phyloP scores from a whole-genome alignment of 2,113 vertebrate species.

The Falcunculus frontatus region DNA sequence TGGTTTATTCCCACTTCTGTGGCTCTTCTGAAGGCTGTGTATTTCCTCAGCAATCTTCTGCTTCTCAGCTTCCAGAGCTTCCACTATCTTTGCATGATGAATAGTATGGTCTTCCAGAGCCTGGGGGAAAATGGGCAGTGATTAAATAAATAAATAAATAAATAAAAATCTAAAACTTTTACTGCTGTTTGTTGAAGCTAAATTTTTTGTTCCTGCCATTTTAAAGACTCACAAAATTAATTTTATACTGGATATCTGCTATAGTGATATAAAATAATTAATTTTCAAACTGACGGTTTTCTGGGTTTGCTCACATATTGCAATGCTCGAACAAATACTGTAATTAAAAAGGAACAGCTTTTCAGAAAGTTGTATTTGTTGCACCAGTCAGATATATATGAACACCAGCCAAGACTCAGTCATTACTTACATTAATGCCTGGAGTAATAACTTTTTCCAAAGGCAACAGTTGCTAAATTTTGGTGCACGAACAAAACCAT shows the following conservation, averaged over 20 bases:
- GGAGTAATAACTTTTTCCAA: background rate
- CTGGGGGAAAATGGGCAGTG: slow-evolving; percentile 20
- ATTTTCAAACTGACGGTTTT: background rate
- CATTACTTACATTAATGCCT: background rate
- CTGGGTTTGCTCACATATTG: background rate
- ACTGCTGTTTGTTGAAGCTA: background rate
- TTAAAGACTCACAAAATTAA: background rate
- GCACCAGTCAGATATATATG: background rate
- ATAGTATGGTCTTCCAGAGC: slow-evolving; percentile 87
- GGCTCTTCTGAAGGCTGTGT: slow-evolving; percentile 78
- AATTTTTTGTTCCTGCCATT: background rate
- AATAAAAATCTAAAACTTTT: background rate
- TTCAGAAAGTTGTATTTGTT: background rate
- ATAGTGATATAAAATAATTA: background rate
- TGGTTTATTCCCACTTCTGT: slow-evolving; percentile 19
- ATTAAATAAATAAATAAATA: no score
- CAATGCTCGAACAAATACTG: background rate
- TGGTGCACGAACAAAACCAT: background rate
- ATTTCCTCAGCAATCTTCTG: slow-evolving; percentile 88
- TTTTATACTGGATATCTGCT: background rate
- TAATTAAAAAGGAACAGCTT: background rate
- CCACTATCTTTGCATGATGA: slow-evolving; percentile 84
- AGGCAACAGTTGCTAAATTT: background rate
- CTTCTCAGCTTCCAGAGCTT: slow-evolving; percentile 91
- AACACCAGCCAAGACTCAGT: background rate